Evolutionary conservation across 2,888 invertebrate genomes (phyloP).

Genomic region (Aleiodes alternator): DNA sequence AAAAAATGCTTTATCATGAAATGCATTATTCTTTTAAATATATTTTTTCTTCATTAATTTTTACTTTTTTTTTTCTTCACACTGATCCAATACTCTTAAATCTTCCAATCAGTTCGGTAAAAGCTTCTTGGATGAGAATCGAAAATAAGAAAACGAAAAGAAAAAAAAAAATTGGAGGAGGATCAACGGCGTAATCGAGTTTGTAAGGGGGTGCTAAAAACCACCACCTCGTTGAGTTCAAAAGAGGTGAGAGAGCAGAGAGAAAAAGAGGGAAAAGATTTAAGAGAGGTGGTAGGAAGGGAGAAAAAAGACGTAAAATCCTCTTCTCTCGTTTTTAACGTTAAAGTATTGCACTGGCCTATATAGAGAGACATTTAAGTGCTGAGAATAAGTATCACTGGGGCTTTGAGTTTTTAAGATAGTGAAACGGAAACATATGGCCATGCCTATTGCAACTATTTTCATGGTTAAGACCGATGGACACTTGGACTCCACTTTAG

Average conservation of each 20-base stretch:
- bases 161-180: slow-evolving; percentile 54
- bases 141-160: slow-evolving; percentile 40
- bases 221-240: slow-evolving; percentile 45
- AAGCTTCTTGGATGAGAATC: slow-evolving; percentile 31
- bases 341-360: slow-evolving; percentile 22
- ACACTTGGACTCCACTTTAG: slow-evolving; percentile 55
- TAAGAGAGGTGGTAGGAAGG: neutral
- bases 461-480: slow-evolving; percentile 44
- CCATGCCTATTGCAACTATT: slow-evolving; percentile 23
- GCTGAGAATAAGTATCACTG: slow-evolving; percentile 29
- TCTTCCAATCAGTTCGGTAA: slow-evolving; percentile 53
- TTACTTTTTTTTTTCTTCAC: slow-evolving; percentile 16
- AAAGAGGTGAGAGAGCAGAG: neutral
- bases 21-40: slow-evolving; percentile 13
- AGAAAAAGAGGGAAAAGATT: slow-evolving; percentile 9
- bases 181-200: slow-evolving; percentile 63
- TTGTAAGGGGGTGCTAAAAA: slow-evolving; percentile 58
- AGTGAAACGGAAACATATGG: slow-evolving; percentile 23
- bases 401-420: slow-evolving; percentile 8
- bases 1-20: neutral
- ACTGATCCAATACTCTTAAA: slow-evolving; percentile 41
- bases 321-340: neutral
- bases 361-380: slow-evolving; percentile 17
- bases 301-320: slow-evolving; percentile 2
- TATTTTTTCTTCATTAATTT: slow-evolving; percentile 17